These are phyloP conservation scores for Eclectus roratus DNA, from an alignment of 2,113 vertebrate species.

Conservation along the genomic window DNA sequence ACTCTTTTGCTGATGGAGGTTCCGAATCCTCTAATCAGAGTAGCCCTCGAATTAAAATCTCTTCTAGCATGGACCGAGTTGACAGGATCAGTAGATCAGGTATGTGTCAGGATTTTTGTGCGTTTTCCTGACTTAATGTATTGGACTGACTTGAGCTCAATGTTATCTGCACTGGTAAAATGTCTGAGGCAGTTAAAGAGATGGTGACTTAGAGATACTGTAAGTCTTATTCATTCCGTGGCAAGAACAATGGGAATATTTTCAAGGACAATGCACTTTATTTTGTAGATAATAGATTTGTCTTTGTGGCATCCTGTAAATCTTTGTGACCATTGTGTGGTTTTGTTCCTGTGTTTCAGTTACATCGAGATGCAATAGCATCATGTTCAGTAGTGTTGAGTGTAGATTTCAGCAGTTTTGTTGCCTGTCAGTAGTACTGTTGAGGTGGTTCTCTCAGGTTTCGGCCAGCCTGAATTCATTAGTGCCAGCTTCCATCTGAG, in stretches of 20 bases:
- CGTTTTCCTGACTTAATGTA: background rate
- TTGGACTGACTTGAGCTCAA: background rate
- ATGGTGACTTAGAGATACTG: background rate
- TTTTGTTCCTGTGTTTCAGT: background rate
- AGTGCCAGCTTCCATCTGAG: background rate
- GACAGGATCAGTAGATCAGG: conserved; percentile 91
- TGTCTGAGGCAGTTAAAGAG: background rate
- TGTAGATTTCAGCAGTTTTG: background rate
- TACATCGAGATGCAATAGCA: background rate
- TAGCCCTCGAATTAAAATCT: conserved; percentile 85
- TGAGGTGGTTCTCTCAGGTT: background rate
- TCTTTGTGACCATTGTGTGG: background rate
- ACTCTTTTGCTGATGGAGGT: conserved; percentile 85
- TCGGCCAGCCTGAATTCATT: background rate
- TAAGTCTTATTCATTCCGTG: background rate
- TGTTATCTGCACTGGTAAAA: background rate
- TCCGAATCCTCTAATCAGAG: conserved; percentile 91
- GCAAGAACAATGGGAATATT: background rate
- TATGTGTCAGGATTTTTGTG: conserved; percentile 62
- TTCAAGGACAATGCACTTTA: background rate
- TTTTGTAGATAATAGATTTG: background rate
- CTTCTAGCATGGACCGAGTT: conserved; percentile 90
- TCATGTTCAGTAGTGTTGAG: fast-evolving
- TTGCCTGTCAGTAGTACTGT: background rate
- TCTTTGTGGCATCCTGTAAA: background rate